A percentile compares a stretch with the other conserved stretches of the same genome.
These are phyloP conservation scores for Arremon brunneinucha DNA, from an alignment of 2,797 vertebrate species.

Conservation along the genomic window DNA sequence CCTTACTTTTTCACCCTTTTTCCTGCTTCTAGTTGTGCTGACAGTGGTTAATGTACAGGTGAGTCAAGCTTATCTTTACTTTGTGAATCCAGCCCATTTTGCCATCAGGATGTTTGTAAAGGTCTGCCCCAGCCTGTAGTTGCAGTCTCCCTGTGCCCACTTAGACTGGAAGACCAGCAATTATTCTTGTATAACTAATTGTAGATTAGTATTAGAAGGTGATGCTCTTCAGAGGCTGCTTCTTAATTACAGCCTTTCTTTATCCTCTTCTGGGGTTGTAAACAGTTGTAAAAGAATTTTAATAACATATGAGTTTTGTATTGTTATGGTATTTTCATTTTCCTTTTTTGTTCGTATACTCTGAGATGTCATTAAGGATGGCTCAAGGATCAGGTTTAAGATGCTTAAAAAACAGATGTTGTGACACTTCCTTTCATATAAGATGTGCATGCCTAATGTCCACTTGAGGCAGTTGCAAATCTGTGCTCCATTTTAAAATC, in stretches of 20 bases:
- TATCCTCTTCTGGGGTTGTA: not conserved
- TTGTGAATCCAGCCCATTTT: not conserved
- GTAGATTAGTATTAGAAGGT: not conserved
- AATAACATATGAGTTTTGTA: not conserved
- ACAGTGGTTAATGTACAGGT: not conserved
- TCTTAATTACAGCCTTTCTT: not conserved
- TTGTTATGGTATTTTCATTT: not conserved
- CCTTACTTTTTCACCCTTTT: rapidly evolving
- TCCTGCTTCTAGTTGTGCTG: not conserved
- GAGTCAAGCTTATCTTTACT: not conserved
- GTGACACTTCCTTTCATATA: not conserved
- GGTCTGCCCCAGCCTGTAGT: not conserved
- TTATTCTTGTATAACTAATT: not conserved
- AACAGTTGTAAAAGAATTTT: not conserved
- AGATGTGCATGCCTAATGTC: not conserved
- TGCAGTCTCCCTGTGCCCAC: not conserved
- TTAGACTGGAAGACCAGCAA: not conserved
- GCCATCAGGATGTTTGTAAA: not conserved
- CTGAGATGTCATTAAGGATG: not conserved
- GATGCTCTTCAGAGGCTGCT: not conserved
- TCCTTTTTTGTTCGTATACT: not conserved
- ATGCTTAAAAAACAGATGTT: not conserved
- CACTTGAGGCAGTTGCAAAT: not conserved
- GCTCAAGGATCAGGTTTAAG: not conserved
- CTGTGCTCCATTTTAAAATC: not conserved